phyloP scores from a whole-genome alignment of 2,113 vertebrate species.

The Lanius ludovicianus region DNA sequence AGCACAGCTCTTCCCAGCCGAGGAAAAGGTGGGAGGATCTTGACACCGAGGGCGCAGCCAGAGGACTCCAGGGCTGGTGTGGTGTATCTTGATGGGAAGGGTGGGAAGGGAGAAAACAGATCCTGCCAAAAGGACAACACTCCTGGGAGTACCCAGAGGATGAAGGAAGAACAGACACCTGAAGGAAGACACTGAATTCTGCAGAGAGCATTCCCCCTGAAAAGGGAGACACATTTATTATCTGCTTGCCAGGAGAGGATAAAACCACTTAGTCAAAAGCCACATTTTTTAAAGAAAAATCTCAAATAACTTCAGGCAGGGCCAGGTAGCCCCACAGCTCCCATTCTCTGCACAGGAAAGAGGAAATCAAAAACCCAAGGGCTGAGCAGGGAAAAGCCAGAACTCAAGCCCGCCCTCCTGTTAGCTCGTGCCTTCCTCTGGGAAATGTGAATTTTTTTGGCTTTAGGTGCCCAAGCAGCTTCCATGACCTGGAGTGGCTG shows the following conservation, averaged over 20 bases:
- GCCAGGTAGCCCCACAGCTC: neutral
- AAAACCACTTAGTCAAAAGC: neutral
- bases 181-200: neutral
- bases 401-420: neutral
- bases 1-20: neutral
- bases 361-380: neutral
- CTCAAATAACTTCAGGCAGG: neutral
- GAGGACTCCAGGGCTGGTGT: neutral
- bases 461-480: neutral
- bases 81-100: neutral
- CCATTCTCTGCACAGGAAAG: neutral
- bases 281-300: neutral
- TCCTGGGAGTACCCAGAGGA: neutral
- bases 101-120: neutral
- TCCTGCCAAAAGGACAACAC: rapidly evolving
- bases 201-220: neutral
- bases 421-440: neutral
- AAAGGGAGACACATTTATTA: neutral
- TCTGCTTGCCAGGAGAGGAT: neutral
- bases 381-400: neutral
- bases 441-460: neutral
- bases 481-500: rapidly evolving
- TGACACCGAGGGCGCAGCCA: rapidly evolving
- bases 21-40: neutral
- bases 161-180: neutral